A percentile compares a stretch with the other conserved stretches of the same genome.
phyloP scores from a whole-genome alignment of 2,113 vertebrate species.

The Ellobius talpinus region DNA sequence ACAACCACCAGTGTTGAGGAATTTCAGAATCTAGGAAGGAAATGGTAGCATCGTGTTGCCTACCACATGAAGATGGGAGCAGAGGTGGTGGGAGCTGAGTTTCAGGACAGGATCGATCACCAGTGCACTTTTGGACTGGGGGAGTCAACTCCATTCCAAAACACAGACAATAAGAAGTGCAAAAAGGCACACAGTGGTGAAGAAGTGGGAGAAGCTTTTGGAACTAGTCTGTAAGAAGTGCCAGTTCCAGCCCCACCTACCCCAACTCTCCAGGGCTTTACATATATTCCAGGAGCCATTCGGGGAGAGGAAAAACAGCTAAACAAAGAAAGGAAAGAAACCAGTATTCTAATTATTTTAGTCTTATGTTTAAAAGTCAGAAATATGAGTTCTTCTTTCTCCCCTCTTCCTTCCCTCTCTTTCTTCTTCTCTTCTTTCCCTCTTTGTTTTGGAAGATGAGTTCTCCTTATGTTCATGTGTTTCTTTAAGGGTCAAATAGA shows the following conservation, averaged over 20 bases:
- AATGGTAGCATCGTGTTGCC: neutral
- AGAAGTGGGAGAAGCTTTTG: neutral
- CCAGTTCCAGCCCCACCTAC: neutral
- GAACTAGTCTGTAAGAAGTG: neutral
- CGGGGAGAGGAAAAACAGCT: neutral
- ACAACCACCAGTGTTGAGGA: neutral
- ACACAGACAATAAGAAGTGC: neutral
- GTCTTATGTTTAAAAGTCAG: conserved; percentile 1
- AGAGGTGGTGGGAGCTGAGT: neutral
- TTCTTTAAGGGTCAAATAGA: neutral
- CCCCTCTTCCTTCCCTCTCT: neutral
- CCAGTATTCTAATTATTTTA: neutral
- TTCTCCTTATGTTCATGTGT: neutral
- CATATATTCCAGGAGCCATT: neutral
- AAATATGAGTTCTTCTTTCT: neutral
- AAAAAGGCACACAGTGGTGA: neutral
- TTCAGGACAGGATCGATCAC: neutral
- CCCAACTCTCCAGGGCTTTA: neutral
- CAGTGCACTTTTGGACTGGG: neutral
- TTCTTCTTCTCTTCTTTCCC: neutral
- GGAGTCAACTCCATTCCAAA: neutral
- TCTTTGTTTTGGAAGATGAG: neutral
- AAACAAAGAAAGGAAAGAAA: neutral
- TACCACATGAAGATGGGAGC: too few relatives aligned
- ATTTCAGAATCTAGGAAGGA: neutral